A percentile compares a stretch with the other conserved stretches of the same genome.
Conservation (phyloP, 2,888 invertebrate species). For the Tetragnatha montana region DNA sequence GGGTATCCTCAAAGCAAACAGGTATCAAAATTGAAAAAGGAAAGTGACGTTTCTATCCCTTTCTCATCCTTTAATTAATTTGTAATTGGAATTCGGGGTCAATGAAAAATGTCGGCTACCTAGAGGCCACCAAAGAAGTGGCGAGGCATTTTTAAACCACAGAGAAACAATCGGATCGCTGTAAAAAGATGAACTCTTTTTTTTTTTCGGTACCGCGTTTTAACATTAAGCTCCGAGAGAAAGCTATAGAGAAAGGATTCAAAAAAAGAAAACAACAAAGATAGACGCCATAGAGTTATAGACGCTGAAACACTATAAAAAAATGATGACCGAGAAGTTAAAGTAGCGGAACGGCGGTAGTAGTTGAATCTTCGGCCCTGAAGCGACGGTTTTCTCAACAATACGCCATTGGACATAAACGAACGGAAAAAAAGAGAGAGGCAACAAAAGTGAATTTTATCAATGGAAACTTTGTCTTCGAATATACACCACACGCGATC, state of each 20-base stretch:
- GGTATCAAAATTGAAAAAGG: not conserved
- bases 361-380: constrained; percentile 4
- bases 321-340: constrained; percentile 35
- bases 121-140: not conserved
- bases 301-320: not conserved
- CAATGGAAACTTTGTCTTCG: constrained; percentile 10
- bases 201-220: not conserved
- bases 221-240: not conserved
- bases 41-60: not conserved
- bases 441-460: constrained; percentile 30
- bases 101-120: constrained; percentile 1
- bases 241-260: constrained; percentile 24
- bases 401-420: not conserved
- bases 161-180: not conserved
- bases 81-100: constrained; percentile 29
- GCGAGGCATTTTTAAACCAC: not conserved
- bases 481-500: constrained; percentile 3
- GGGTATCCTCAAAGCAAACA: no score
- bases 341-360: constrained; percentile 20
- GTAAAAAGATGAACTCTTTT: not conserved
- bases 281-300: no score
- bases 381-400: constrained; percentile 9
- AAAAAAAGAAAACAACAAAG: constrained; percentile 4
- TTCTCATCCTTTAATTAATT: constrained; percentile 6
- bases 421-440: not conserved